A percentile compares a stretch with the other conserved stretches of the same genome.
Evolutionary conservation across 2,113 vertebrate species (phyloP).

Genomic region (Puntigrus tetrazona): DNA sequence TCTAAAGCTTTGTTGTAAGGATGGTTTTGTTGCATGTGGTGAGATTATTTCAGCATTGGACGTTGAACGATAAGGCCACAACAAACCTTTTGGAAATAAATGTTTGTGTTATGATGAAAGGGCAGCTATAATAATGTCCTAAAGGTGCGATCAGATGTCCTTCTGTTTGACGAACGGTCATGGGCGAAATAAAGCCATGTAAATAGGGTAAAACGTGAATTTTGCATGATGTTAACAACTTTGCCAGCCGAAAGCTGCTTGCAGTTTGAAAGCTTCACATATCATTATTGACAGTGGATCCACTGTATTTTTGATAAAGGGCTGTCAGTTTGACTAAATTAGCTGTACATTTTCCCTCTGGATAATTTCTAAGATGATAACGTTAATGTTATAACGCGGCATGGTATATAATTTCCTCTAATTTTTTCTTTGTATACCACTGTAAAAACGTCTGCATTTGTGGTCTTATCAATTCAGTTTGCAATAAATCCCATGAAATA

Average conservation of each 20-base stretch:
- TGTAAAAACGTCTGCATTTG: no score
- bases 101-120: not conserved
- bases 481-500: no score
- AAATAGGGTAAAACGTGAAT: not conserved
- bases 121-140: no score
- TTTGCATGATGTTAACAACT: not conserved
- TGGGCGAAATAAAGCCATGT: not conserved
- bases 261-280: not conserved
- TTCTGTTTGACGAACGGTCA: not conserved
- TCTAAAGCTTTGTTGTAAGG: not conserved
- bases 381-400: no score
- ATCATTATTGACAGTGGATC: not conserved
- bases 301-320: no score
- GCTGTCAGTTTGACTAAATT: no score
- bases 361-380: no score
- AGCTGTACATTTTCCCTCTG: no score
- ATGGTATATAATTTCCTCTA: no score
- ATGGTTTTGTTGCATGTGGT: not conserved
- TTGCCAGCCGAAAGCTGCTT: no score
- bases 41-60: not conserved
- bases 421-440: no score
- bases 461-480: no score
- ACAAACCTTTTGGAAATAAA: not conserved
- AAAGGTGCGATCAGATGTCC: not conserved
- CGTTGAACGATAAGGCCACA: not conserved